These are phyloP conservation scores for Leptopilina syphax DNA, from an alignment of 2,888 invertebrate genomes.

Conservation along the genomic window DNA sequence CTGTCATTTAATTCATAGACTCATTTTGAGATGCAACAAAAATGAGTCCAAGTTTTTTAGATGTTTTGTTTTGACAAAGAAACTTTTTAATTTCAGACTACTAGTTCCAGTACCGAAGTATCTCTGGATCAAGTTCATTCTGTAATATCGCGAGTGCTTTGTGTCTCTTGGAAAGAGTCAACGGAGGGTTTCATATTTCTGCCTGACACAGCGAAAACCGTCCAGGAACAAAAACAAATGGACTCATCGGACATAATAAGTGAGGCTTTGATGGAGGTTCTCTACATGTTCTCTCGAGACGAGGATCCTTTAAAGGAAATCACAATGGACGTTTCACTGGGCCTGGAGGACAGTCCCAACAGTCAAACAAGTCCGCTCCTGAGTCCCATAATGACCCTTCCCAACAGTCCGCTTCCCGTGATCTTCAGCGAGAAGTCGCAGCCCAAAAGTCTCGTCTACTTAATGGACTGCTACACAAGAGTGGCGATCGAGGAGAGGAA, in stretches of 20 bases:
- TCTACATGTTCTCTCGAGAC: constrained; percentile 80
- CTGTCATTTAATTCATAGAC: too few species aligned
- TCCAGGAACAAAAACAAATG: constrained; percentile 57
- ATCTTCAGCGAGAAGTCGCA: constrained; percentile 76
- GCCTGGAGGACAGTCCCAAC: constrained; percentile 74
- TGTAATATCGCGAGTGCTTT: constrained; percentile 84
- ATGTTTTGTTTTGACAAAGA: background rate
- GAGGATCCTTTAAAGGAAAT: constrained; percentile 80
- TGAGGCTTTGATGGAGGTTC: constrained; percentile 83
- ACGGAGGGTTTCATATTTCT: constrained; percentile 77
- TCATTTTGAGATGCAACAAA: too few species aligned
- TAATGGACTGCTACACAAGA: constrained; percentile 84
- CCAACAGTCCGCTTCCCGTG: constrained; percentile 73
- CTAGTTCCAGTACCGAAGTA: constrained; percentile 78
- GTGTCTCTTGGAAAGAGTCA: constrained; percentile 83
- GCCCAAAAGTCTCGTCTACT: constrained; percentile 75
- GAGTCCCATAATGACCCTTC: constrained; percentile 73
- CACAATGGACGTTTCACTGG: constrained; percentile 74
- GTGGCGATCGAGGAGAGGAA: constrained; percentile 86
- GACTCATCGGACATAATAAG: constrained; percentile 69
- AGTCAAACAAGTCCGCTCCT: constrained; percentile 76
- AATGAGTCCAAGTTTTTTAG: too few species aligned
- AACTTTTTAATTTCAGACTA: constrained; percentile 66
- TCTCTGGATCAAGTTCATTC: constrained; percentile 82
- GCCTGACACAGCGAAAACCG: constrained; percentile 75